These are phyloP conservation scores for Gouania willdenowi DNA, from an alignment of 2,797 vertebrate species.

Conservation along the genomic window DNA sequence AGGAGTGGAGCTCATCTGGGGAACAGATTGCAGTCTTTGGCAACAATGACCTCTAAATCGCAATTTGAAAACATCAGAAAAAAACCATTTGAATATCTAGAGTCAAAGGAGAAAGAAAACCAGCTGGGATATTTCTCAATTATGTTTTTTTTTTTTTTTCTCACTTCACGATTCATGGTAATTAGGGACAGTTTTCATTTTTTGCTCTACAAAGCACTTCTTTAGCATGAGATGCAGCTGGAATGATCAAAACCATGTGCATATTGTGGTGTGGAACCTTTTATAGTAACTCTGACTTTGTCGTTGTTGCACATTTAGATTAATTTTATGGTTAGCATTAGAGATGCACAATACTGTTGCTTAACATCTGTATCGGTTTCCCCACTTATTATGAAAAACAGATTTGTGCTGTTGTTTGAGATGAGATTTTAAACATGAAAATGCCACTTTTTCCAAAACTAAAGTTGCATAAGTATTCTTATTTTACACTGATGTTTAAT, in stretches of 20 bases:
- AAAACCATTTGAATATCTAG: conserved; percentile 28
- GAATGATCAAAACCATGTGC: conserved; percentile 23
- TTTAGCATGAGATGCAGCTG: conserved; percentile 10
- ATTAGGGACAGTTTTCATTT: not conserved
- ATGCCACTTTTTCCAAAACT: no score
- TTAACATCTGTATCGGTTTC: no score
- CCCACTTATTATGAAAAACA: no score
- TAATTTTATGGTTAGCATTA: no score
- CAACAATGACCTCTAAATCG: conserved; percentile 44
- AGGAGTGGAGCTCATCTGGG: conserved; percentile 31
- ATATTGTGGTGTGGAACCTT: conserved; percentile 12
- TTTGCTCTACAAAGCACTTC: not conserved
- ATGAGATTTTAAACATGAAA: no score
- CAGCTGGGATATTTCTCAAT: conserved; percentile 17
- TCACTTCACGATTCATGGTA: no score
- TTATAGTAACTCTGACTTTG: not conserved
- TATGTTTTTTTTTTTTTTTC: not conserved
- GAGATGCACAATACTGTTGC: no score
- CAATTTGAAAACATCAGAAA: conserved; percentile 37
- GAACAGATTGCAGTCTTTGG: conserved; percentile 39
- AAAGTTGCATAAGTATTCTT: no score
- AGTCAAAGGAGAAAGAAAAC: not conserved
- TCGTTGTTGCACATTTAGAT: no score
- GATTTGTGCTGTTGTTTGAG: no score
- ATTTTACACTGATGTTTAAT: no score